These are phyloP conservation scores for Atopsyche davidsoni DNA, from an alignment of 1,140 invertebrate genomes.

Conservation along the genomic window DNA sequence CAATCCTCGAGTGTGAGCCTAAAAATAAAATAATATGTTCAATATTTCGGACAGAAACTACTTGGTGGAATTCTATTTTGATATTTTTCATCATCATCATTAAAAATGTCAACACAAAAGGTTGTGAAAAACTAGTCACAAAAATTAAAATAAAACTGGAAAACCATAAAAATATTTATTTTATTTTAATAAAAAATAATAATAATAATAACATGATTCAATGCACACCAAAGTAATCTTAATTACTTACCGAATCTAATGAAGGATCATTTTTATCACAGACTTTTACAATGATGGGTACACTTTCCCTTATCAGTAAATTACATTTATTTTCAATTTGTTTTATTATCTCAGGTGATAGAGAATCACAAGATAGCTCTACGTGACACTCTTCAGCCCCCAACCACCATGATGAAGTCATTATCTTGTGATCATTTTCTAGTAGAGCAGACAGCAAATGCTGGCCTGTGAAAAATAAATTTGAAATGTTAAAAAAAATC, in stretches of 20 bases:
- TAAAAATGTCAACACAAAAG: background rate
- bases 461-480: conserved; percentile 57
- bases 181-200: conserved; percentile 10
- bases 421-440: conserved; percentile 58
- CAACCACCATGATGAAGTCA: conserved; percentile 75
- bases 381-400: conserved; percentile 62
- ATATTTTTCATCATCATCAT: no score
- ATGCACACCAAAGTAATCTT: background rate
- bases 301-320: conserved; percentile 55
- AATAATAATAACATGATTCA: conserved; percentile 8
- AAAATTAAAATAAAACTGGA: conserved; percentile 12
- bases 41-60: no score
- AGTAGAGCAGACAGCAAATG: conserved; percentile 77
- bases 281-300: conserved; percentile 57
- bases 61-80: no score
- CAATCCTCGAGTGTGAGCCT: conserved; percentile 58
- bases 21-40: conserved; percentile 1
- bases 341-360: conserved; percentile 47
- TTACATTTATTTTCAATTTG: conserved; percentile 61
- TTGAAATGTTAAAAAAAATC: no score
- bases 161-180: conserved; percentile 13
- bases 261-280: conserved; percentile 55
- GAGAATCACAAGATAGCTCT: conserved; percentile 51
- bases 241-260: conserved; percentile 47
- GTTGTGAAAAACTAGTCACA: background rate